Percentiles rank a stretch among this genome's conserved stretches.
phyloP scores from a whole-genome alignment of 2,797 vertebrate species.

The Sebastes dallii region DNA sequence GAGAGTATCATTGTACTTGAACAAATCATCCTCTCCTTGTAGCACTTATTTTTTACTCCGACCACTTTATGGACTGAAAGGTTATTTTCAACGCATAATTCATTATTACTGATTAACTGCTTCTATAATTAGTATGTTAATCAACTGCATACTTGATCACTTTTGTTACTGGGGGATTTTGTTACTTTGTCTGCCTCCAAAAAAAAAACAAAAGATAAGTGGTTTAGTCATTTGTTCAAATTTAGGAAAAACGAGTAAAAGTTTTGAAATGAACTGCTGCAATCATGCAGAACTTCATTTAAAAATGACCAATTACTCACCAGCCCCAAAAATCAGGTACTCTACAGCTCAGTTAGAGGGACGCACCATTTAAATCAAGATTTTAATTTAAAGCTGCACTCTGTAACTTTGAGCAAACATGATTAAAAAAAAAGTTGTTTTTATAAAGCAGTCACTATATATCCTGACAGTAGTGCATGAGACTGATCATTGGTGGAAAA shows the following conservation, averaged over 20 bases:
- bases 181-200: neutral
- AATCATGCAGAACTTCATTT: neutral
- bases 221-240: neutral
- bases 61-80: neutral
- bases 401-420: too few relatives aligned
- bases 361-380: neutral
- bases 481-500: too few relatives aligned
- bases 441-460: too few relatives aligned
- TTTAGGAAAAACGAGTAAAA: neutral
- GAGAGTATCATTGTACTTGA: neutral
- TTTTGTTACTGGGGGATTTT: neutral
- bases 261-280: neutral
- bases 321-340: neutral
- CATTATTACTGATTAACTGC: neutral
- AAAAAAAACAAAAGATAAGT: neutral
- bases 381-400: neutral
- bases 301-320: neutral
- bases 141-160: neutral
- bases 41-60: neutral
- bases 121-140: constrained; percentile 7
- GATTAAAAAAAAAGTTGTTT: too few relatives aligned
- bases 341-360: neutral
- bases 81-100: neutral
- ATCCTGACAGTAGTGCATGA: too few relatives aligned
- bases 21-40: neutral